Percentiles rank a stretch among this genome's conserved stretches.
Conservation (phyloP, 2,888 invertebrate species). For the Cryptosula pallasiana region DNA sequence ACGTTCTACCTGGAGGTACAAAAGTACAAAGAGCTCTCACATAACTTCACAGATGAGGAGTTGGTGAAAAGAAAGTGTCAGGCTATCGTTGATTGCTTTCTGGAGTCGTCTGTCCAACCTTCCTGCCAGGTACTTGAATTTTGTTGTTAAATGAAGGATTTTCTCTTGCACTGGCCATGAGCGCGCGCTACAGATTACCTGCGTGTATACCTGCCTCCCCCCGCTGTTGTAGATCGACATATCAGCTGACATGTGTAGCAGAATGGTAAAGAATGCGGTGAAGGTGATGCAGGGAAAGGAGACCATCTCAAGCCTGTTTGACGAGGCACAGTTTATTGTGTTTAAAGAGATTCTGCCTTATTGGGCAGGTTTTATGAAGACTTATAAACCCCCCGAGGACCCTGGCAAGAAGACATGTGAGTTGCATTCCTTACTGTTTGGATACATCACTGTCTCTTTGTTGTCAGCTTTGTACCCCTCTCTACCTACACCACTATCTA, state of each 20-base stretch:
- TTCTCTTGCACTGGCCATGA: too few relatives aligned
- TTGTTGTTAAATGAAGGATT: too few relatives aligned
- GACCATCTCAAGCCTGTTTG: constrained; percentile 41
- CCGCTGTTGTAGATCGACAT: constrained; percentile 39
- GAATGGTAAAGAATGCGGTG: constrained; percentile 40
- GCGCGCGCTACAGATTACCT: too few relatives aligned
- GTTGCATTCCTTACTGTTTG: too few relatives aligned
- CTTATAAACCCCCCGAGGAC: constrained; percentile 36
- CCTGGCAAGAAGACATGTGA: constrained; percentile 38
- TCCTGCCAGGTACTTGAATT: constrained; percentile 47
- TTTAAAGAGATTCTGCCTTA: constrained; percentile 50
- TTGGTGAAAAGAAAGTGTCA: constrained; percentile 45
- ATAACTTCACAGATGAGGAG: constrained; percentile 47
- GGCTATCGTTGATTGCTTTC: constrained; percentile 45
- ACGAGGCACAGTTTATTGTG: constrained; percentile 46
- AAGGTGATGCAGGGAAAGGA: constrained; percentile 46
- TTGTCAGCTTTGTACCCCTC: too few relatives aligned
- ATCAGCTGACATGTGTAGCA: constrained; percentile 40
- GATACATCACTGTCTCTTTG: too few relatives aligned
- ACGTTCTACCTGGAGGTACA: constrained; percentile 52
- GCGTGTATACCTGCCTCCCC: too few relatives aligned
- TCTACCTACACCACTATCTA: too few relatives aligned
- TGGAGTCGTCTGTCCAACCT: constrained; percentile 45
- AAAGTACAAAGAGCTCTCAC: constrained; percentile 51
- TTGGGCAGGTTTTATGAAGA: constrained; percentile 49